These are phyloP conservation scores for Liopterus haemorrhoidalis DNA, from an alignment of 2,888 invertebrate genomes.

Conservation along the genomic window DNA sequence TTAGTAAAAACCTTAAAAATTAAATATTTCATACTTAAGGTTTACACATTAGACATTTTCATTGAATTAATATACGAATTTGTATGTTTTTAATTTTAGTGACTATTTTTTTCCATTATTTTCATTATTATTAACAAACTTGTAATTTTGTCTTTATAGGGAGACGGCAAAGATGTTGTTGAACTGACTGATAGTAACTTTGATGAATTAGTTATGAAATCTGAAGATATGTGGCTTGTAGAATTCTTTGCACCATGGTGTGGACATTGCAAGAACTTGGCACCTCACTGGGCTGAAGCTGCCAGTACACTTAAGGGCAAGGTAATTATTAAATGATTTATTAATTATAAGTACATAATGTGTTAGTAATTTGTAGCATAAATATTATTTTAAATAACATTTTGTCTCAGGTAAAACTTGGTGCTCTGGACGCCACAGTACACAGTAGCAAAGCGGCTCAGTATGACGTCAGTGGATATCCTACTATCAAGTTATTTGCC, in stretches of 20 bases:
- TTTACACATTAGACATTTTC: too few relatives aligned
- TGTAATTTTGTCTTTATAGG: slow-evolving; percentile 34
- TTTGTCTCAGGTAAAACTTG: slow-evolving; percentile 65
- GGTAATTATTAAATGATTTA: slow-evolving; percentile 44
- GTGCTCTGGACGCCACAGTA: slow-evolving; percentile 93
- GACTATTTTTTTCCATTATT: too few relatives aligned
- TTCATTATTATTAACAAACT: slow-evolving; percentile 17
- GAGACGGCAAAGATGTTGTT: slow-evolving; percentile 62
- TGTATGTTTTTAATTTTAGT: too few relatives aligned
- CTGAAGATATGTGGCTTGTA: slow-evolving; percentile 94
- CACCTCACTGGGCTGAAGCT: slow-evolving; percentile 94
- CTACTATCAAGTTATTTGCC: slow-evolving; percentile 90
- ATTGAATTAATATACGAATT: too few relatives aligned
- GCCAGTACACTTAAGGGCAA: slow-evolving; percentile 93
- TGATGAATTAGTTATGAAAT: slow-evolving; percentile 81
- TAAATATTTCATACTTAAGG: too few relatives aligned
- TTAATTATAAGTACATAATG: not conserved
- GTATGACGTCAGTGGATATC: slow-evolving; percentile 89
- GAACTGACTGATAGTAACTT: slow-evolving; percentile 96
- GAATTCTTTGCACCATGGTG: slow-evolving; percentile 98
- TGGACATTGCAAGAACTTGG: slow-evolving; percentile 93
- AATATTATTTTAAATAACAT: not conserved
- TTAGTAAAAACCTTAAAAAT: too few relatives aligned
- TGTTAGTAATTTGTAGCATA: not conserved
- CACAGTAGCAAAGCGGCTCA: slow-evolving; percentile 74